Base-by-base conservation (phyloP, 1,140 invertebrate genomes). In the Dreissena polymorpha region DNA sequence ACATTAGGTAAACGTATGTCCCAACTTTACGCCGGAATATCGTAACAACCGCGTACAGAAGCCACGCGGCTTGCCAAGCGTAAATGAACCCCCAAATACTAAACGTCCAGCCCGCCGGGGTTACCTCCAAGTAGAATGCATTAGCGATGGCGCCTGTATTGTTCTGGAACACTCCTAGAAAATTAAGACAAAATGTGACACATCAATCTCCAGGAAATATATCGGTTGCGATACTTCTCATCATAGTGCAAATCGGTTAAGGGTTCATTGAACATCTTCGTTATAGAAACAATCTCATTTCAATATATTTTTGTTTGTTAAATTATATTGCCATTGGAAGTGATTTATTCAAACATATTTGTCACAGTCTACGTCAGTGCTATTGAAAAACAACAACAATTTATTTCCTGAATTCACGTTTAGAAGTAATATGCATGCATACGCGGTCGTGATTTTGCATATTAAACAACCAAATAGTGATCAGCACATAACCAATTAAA, bases 11-110 rank as follows among this genome's bases (percentile, higher is more conserved):
- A 7, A 88, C 63, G 29, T 88, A 86, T 5, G 80, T 53, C 7
- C 87, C 88, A n/a, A 82, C 53, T 29, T 60, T 83, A 29, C 82
- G 83, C 7, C 88, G 85, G 79, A 80, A 91, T 39, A 91, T 86
- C 12, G 85, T 73, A 12, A 83, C 80, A n/a, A 89, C 18, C 53
- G 72, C 74, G 81, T 90, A 90, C n/a, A 91, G 23, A 18, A 89
- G 69, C 87, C 86, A 89, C 0, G 86, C 8, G 23, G 79, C 75
- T 79, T 92, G 90, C 87, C 90, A 89, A 6, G 88, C 57, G 76
- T 92, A 92, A 25, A 92, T 92, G 29, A 91, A 57, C 3, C 87
- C 88, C 91, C 91, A 92, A 27, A 91, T 90, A 25, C 85, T 83
- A 77, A 92, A 92, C 12, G 90, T 89, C 86, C 87, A 90, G 23